Conservation (phyloP, 2,888 invertebrate species). For the Flexamia atlantica region DNA sequence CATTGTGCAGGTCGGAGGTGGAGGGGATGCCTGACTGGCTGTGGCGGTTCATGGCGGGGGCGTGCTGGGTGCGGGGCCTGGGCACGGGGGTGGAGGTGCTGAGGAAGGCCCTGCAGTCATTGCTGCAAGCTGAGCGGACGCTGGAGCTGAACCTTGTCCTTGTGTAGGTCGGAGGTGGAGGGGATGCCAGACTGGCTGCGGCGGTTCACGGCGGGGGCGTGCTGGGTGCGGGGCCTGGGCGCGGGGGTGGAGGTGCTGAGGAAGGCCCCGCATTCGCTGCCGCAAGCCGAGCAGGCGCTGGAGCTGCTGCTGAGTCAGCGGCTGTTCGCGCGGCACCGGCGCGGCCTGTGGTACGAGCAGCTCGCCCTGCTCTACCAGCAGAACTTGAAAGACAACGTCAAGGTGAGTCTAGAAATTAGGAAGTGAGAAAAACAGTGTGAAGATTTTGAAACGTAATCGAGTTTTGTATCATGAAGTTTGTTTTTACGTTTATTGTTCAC, state of each 20-base stretch:
- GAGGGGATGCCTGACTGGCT: slow-evolving; percentile 77
- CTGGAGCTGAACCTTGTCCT: slow-evolving; percentile 74
- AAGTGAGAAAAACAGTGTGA: no score
- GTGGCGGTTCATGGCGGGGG: slow-evolving; percentile 79
- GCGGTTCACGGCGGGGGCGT: slow-evolving; percentile 78
- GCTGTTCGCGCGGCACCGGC: slow-evolving; percentile 75
- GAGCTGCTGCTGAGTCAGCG: slow-evolving; percentile 77
- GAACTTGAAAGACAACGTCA: slow-evolving; percentile 73
- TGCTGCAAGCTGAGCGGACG: slow-evolving; percentile 76
- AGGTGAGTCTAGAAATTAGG: no score
- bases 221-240: slow-evolving; percentile 75
- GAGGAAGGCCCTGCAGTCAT: slow-evolving; percentile 72
- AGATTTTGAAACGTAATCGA: no score
- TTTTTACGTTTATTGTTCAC: no score
- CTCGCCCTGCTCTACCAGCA: slow-evolving; percentile 80
- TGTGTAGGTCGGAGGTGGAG: slow-evolving; percentile 34
- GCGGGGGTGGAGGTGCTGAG: slow-evolving; percentile 75
- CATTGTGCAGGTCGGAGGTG: slow-evolving; percentile 34
- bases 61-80: slow-evolving; percentile 75
- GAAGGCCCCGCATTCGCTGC: slow-evolving; percentile 70
- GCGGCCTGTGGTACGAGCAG: slow-evolving; percentile 79
- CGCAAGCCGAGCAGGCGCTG: slow-evolving; percentile 77
- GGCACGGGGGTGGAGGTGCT: slow-evolving; percentile 74
- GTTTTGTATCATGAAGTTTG: no score
- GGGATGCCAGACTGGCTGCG: slow-evolving; percentile 78